phyloP scores from a whole-genome alignment of 2,113 vertebrate species.

The Gopherus evgoodei region DNA sequence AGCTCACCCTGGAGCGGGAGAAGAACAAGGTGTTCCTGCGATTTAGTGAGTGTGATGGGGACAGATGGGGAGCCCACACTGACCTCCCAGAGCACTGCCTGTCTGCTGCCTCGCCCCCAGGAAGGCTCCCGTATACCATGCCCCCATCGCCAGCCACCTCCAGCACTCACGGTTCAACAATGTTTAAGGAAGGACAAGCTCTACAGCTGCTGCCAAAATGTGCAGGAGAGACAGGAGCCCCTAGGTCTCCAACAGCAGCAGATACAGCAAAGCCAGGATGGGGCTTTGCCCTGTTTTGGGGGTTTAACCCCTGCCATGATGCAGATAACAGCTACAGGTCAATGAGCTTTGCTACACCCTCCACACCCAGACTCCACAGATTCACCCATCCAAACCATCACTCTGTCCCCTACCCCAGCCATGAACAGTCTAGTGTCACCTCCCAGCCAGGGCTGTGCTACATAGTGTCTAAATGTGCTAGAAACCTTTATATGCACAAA shows the following conservation, averaged over 20 bases:
- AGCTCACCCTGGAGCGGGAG: slow-evolving; percentile 86
- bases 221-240: neutral
- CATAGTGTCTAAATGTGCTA: fast-evolving
- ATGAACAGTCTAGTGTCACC: neutral
- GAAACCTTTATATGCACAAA: fast-evolving
- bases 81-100: neutral
- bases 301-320: neutral
- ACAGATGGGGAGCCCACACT: neutral
- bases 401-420: neutral
- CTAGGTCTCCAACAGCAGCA: neutral
- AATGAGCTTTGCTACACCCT: neutral
- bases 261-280: neutral
- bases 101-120: neutral
- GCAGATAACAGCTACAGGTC: neutral
- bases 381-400: neutral
- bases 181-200: neutral
- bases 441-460: neutral
- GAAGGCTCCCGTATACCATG: neutral
- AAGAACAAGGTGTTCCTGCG: slow-evolving; percentile 88
- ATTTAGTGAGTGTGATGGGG: slow-evolving; percentile 82
- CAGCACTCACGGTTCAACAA: neutral
- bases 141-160: neutral
- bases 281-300: fast-evolving
- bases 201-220: neutral
- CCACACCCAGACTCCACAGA: neutral